Percentiles rank a stretch among this genome's conserved stretches.
phyloP scores from a whole-genome alignment of 2,888 invertebrate genomes.

The Drosophila lutescens region DNA sequence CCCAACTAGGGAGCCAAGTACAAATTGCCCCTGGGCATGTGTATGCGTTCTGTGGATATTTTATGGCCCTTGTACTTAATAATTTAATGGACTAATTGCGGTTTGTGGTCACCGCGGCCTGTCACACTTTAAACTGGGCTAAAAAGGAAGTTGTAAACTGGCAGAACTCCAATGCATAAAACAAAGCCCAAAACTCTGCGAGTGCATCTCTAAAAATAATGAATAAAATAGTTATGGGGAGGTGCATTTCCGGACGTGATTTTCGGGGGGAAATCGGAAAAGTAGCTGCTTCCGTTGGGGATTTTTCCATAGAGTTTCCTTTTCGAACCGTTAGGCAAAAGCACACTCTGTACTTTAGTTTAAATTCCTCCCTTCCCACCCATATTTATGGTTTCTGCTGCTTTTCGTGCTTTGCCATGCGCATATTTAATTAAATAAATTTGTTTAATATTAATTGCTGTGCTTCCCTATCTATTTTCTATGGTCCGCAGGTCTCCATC shows the following conservation, averaged over 20 bases:
- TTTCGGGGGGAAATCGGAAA: conserved; percentile 49
- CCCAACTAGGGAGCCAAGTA: conserved; percentile 44
- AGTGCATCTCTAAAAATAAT: conserved; percentile 38
- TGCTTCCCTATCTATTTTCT: conserved; percentile 66
- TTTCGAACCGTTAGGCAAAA: conserved; percentile 9
- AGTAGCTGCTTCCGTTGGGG: conserved; percentile 71
- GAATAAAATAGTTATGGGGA: conserved; percentile 4
- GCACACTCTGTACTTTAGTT: conserved; percentile 63
- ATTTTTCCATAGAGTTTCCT: conserved; percentile 34
- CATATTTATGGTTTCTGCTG: conserved; percentile 36
- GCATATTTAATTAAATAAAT: conserved; percentile 75
- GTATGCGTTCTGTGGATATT: conserved; percentile 36
- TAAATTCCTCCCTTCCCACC: conserved; percentile 57
- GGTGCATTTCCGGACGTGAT: conserved; percentile 61
- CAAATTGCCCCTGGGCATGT: conserved; percentile 21
- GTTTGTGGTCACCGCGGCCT: conserved; percentile 51
- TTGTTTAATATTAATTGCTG: conserved; percentile 61
- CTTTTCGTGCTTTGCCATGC: conserved; percentile 53
- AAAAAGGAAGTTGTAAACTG: conserved; percentile 49
- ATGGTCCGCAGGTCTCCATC: conserved; percentile 70
- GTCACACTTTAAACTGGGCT: conserved; percentile 62
- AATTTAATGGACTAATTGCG: conserved; percentile 76
- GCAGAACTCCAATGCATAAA: conserved; percentile 22
- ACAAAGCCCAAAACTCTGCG: conserved; percentile 14
- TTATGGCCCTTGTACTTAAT: conserved; percentile 70